Conservation (phyloP, 2,797 vertebrate species). For the Delichon dasypus region DNA sequence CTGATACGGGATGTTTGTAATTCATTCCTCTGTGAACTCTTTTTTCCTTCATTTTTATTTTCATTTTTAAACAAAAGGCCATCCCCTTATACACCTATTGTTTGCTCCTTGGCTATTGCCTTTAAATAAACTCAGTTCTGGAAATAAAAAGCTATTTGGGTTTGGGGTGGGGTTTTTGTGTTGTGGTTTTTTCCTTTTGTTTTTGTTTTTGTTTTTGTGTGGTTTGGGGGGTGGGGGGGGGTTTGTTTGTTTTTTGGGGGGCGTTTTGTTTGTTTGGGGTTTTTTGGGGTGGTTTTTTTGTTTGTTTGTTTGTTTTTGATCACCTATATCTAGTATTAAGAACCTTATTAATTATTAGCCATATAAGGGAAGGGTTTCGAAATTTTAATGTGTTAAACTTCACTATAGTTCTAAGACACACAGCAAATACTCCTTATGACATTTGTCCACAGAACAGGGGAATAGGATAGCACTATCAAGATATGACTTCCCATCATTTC, state of each 20-base stretch:
- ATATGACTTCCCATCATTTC: neutral
- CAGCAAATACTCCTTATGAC: neutral
- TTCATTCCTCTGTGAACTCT: neutral
- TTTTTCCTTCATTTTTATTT: neutral
- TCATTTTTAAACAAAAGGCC: neutral
- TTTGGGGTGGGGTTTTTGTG: neutral
- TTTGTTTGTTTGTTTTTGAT: neutral
- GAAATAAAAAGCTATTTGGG: neutral
- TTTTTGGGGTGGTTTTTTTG: neutral
- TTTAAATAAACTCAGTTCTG: neutral
- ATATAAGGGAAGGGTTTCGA: neutral
- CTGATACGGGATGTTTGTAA: neutral
- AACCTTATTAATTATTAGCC: neutral
- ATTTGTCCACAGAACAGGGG: neutral
- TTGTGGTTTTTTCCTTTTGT: too few relatives aligned
- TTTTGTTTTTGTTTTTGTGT: neutral
- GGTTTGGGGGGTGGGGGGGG: too few relatives aligned
- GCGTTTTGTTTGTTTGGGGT: neutral
- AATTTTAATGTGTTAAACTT: neutral
- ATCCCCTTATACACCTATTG: neutral
- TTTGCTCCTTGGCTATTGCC: neutral
- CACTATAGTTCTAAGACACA: neutral
- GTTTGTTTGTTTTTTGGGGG: neutral
- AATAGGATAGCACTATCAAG: neutral
- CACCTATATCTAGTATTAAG: neutral